A percentile compares a stretch with the other conserved stretches of the same genome.
These are phyloP conservation scores for Hyaena hyaena DNA, from an alignment of 2,113 vertebrate genomes.

Conservation along the genomic window DNA sequence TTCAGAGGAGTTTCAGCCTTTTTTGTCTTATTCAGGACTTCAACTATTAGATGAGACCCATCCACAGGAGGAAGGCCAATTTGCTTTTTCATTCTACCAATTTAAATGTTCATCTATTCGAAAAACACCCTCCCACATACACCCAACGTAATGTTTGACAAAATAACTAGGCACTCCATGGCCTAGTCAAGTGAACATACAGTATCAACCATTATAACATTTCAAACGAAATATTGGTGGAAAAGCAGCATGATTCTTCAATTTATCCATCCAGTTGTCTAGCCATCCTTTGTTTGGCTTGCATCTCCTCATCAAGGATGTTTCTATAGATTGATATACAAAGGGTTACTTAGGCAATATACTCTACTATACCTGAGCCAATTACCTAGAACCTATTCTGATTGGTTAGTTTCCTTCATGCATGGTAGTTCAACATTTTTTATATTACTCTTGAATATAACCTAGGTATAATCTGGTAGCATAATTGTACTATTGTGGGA, in stretches of 20 bases:
- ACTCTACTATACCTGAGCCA: not conserved
- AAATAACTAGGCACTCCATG: not conserved
- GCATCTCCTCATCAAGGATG: not conserved
- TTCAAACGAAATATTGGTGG: not conserved
- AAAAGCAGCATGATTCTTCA: not conserved
- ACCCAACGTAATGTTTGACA: not conserved
- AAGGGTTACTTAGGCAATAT: not conserved
- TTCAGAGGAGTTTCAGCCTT: not conserved
- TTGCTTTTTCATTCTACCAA: not conserved
- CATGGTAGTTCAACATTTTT: not conserved
- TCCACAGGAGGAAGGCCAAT: not conserved
- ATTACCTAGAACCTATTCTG: not conserved
- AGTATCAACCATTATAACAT: not conserved
- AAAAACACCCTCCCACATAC: not conserved
- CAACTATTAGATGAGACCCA: not conserved
- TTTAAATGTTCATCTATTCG: not conserved
- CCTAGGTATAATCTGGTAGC: not conserved
- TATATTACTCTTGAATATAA: not conserved
- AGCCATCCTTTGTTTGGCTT: not conserved
- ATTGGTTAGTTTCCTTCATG: not conserved
- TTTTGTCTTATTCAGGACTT: not conserved
- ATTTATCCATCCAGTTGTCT: not conserved
- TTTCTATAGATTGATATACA: not conserved
- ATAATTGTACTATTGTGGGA: not conserved
- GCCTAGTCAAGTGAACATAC: not conserved